A percentile compares a stretch with the other conserved stretches of the same genome.
Evolutionary conservation across 2,888 invertebrate genomes (phyloP).

Genomic region (Drosophila mettleri): DNA sequence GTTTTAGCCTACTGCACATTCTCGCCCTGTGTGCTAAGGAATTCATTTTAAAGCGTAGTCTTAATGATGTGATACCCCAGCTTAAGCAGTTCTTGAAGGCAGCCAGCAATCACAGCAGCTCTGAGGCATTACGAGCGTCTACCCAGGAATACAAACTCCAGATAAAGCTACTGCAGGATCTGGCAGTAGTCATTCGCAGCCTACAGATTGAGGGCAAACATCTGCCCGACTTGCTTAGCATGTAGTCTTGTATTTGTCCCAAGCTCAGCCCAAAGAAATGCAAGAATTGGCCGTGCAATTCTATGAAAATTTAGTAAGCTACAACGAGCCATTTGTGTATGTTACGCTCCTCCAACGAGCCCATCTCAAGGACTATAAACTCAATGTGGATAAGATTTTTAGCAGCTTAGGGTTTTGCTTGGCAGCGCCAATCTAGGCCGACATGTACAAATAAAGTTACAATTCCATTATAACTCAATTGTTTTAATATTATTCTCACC

Average conservation of each 20-base stretch:
- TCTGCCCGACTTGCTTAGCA: slow-evolving; percentile 79
- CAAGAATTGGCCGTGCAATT: slow-evolving; percentile 76
- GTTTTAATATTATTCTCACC: no score
- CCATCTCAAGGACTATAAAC: slow-evolving; percentile 71
- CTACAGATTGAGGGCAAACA: slow-evolving; percentile 82
- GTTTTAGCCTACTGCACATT: slow-evolving; percentile 88
- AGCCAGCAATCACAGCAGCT: slow-evolving; percentile 86
- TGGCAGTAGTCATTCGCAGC: slow-evolving; percentile 74
- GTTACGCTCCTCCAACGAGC: slow-evolving; percentile 74
- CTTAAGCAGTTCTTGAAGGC: slow-evolving; percentile 86
- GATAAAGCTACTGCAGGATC: slow-evolving; percentile 75
- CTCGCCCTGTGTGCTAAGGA: slow-evolving; percentile 89
- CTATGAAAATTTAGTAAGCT: slow-evolving; percentile 64
- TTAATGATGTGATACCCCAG: slow-evolving; percentile 89
- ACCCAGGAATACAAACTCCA: slow-evolving; percentile 84
- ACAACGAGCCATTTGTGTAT: slow-evolving; percentile 82
- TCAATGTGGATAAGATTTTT: slow-evolving; percentile 71
- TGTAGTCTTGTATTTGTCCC: slow-evolving; percentile 74
- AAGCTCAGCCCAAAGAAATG: slow-evolving; percentile 76
- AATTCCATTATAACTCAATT: slow-evolving; percentile 38
- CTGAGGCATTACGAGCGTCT: slow-evolving; percentile 63
- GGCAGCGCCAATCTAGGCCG: slow-evolving; percentile 11
- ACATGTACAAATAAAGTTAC: slow-evolving; percentile 41
- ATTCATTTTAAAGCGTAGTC: slow-evolving; percentile 89
- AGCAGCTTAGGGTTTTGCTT: slow-evolving; percentile 49